phyloP scores from a whole-genome alignment of 2,797 vertebrate genomes.

The Myotis myotis region DNA sequence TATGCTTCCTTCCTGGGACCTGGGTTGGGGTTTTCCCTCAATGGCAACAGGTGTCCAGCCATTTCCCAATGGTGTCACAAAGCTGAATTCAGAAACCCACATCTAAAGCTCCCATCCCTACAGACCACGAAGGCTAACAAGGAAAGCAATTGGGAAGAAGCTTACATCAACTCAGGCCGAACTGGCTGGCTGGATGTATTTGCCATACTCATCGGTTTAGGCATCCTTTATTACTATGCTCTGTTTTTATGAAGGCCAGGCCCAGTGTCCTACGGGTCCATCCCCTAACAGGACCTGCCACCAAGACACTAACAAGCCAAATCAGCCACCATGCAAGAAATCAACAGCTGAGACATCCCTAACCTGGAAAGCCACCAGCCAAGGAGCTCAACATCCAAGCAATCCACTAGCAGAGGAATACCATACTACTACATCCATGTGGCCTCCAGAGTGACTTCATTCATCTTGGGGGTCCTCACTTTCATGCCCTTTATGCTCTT shows the following conservation, averaged over 20 bases:
- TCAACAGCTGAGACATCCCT: background rate
- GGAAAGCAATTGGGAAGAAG: constrained; percentile 35
- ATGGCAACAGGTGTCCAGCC: background rate
- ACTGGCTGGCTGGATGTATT: constrained; percentile 40
- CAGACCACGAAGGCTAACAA: constrained; percentile 38
- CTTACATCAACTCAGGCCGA: constrained; percentile 51
- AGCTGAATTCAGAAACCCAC: background rate
- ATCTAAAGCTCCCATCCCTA: constrained; percentile 2
- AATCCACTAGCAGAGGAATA: background rate
- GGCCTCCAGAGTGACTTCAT: background rate
- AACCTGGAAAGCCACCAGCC: constrained; percentile 40
- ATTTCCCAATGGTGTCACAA: background rate
- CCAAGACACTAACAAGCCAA: constrained; percentile 3
- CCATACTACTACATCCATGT: background rate
- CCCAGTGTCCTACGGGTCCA: background rate
- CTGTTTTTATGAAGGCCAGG: constrained; percentile 2
- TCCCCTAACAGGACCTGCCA: background rate
- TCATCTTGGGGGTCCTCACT: background rate
- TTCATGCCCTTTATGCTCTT: background rate
- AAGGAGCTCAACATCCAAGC: constrained; percentile 8
- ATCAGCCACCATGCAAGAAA: constrained; percentile 49
- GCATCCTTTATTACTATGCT: background rate
- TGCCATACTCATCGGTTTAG: constrained; percentile 24
- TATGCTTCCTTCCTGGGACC: background rate
- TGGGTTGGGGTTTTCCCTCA: background rate